phyloP scores from a whole-genome alignment of 1,140 invertebrate genomes.

The Heterodera carotae region DNA sequence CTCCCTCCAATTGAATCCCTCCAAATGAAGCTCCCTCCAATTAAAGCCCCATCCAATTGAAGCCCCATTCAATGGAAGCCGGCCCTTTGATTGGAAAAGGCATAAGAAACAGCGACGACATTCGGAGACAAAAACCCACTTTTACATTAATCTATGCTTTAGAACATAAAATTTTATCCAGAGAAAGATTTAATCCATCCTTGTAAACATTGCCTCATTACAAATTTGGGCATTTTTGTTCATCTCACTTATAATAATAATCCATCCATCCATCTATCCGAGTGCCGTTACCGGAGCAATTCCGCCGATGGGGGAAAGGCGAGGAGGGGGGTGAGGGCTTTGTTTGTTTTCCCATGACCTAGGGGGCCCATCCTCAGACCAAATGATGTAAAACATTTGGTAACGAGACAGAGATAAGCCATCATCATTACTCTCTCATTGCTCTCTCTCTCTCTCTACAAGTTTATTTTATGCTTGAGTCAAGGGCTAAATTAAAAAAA shows the following conservation, averaged over 20 bases:
- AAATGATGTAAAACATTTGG: neutral
- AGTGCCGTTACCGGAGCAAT: neutral
- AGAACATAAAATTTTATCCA: slow-evolving; percentile 1
- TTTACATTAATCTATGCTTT: too few species aligned
- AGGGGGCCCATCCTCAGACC: neutral
- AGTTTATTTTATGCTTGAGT: neutral
- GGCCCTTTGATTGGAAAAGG: too few species aligned
- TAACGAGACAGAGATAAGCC: slow-evolving; percentile 1
- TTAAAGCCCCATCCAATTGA: too few species aligned
- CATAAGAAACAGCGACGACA: too few species aligned
- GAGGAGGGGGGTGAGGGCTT: neutral
- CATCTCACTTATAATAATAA: slow-evolving; percentile 16
- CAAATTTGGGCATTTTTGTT: neutral
- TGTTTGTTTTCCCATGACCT: slow-evolving; percentile 34
- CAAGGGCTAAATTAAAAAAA: too few species aligned
- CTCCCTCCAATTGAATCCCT: too few species aligned
- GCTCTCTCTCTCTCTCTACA: neutral
- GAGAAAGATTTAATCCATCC: neutral
- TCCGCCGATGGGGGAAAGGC: too few species aligned
- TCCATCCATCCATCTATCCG: slow-evolving; percentile 3
- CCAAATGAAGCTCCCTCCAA: too few species aligned
- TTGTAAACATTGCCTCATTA: neutral
- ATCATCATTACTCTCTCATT: neutral
- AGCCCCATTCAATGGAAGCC: too few species aligned
- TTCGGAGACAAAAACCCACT: too few species aligned